Evolutionary conservation across 2,888 invertebrate species (phyloP), one percentile per base, ranked within the genome.

Genomic region (Noctua janthe): DNA sequence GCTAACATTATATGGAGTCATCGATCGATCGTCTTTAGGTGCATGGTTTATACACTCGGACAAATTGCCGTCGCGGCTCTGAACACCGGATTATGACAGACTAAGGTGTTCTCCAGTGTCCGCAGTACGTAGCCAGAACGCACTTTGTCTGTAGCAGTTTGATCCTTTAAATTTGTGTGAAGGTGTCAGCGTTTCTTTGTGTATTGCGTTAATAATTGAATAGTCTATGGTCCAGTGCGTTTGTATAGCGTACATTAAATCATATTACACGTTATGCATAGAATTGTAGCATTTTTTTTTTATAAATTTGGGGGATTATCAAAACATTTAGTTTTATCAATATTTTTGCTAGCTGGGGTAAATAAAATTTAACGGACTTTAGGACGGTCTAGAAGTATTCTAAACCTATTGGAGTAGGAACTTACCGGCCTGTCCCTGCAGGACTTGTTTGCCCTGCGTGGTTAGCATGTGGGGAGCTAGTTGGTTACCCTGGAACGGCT

Each of bases 401-500:
- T 71, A 49, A 59, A 39, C 49, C 17, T 10, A 49, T 74, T 59
- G 20, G 15, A 66, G 43, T 69, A 13, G 62, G 49, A 78, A 93
- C 95, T 97, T 93, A 97, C 97, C 97, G 92, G 97, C 96, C 95
- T 98, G 97, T 84, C 97, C 97, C 92, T 98, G 98, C 2, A 98
- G 94, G 84, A 98, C 98, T 92, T 98, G 98, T 92, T 98, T 98
- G 80, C 98, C 98, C 93, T 98, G 98, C 1, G 98, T 97, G 0
- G 98, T 98, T 66, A 99, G 95, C 98, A 99, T 99, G 92, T 99
- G 99, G 0, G 98, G 98, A 5, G 97, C 97, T 74, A 98, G 94
- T 88, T 98, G 98, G 89, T 98, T 98, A 71, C 98, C 98, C 94
- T 98, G 98, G 94, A 99, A 99, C 7, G 98, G 98, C 93, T 99